Percentiles rank a stretch among this genome's conserved stretches.
These are phyloP conservation scores for Daboia siamensis DNA, from an alignment of 2,113 vertebrate species.

Conservation along the genomic window DNA sequence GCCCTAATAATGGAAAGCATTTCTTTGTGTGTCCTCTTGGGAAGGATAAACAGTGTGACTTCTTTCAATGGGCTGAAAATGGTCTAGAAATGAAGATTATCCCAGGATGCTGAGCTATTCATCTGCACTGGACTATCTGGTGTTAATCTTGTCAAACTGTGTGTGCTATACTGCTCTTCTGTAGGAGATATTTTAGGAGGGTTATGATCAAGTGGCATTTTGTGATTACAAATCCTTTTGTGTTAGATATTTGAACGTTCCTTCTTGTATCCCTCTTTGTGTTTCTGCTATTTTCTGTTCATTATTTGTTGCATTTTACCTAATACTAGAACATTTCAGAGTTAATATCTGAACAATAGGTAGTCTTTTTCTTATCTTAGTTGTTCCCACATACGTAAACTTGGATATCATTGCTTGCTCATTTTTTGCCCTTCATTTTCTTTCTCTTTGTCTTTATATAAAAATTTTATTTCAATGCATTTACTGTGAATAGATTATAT, in stretches of 20 bases:
- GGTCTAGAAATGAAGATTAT: conserved; percentile 61
- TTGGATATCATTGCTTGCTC: background rate
- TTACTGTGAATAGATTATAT: conserved; percentile 15
- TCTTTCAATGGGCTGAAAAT: conserved; percentile 87
- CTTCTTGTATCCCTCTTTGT: fast-evolving
- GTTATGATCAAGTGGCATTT: conserved; percentile 9
- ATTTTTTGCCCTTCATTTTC: background rate
- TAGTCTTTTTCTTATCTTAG: background rate
- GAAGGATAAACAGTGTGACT: conserved; percentile 83
- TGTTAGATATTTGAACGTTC: background rate
- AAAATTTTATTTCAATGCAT: conserved; percentile 7
- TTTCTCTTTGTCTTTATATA: background rate
- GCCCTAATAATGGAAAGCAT: conserved; percentile 87
- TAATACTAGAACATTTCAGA: background rate
- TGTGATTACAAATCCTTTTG: conserved; percentile 1
- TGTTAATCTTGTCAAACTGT: conserved; percentile 23
- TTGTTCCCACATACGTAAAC: background rate
- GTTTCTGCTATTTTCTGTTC: background rate
- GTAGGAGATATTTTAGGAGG: background rate
- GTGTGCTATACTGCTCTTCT: background rate
- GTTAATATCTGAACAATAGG: conserved; percentile 15
- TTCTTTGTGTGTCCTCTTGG: conserved; percentile 84
- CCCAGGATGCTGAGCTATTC: conserved; percentile 58
- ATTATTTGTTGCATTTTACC: fast-evolving
- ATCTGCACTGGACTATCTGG: background rate